Conservation (phyloP, 2,113 vertebrate genomes). For the Hassar affinis region DNA sequence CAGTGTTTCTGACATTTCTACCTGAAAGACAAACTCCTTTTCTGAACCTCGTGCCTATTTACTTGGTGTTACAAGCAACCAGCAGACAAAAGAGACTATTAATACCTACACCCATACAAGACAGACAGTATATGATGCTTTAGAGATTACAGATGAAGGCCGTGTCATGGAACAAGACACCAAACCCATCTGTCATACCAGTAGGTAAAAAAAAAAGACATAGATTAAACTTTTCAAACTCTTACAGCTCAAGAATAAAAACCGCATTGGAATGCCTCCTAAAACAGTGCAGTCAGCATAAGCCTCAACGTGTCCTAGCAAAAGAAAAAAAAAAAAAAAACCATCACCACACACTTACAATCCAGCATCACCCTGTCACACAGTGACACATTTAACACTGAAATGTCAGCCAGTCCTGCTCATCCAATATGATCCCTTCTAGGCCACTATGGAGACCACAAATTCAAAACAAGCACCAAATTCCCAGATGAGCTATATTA, state of each 20-base stretch:
- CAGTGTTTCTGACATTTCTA: not conserved
- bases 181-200: not conserved
- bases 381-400: conserved; percentile 17
- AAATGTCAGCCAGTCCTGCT: not conserved
- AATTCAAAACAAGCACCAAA: not conserved
- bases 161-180: not conserved
- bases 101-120: not conserved
- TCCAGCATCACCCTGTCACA: not conserved
- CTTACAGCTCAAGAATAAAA: not conserved
- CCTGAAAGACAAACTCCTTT: not conserved
- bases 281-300: not conserved
- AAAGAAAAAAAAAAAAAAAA: not conserved
- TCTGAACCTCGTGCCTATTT: not conserved
- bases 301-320: not conserved
- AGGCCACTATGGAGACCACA: not conserved
- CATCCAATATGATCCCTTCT: not conserved
- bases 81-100: conserved; percentile 15
- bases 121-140: not conserved
- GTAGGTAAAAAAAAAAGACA: not conserved
- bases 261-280: no score
- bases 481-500: not conserved
- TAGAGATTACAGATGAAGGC: conserved; percentile 12
- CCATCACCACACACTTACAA: not conserved
- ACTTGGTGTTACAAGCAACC: not conserved
- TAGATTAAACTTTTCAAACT: not conserved